Conservation (phyloP, 2,797 vertebrate species). For the Apodemus agrarius region DNA sequence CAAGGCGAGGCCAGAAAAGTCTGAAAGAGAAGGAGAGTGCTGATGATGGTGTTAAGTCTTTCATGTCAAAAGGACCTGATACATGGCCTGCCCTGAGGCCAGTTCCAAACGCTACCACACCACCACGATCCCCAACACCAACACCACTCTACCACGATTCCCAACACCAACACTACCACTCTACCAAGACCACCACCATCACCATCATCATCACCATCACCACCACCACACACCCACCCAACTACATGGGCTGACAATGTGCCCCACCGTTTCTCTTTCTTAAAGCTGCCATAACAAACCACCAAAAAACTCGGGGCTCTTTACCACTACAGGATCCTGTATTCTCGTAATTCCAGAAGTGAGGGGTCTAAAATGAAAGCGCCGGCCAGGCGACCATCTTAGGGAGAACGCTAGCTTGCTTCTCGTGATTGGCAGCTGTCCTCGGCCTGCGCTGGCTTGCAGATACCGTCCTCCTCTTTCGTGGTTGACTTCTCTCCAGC, state of each 20-base stretch:
- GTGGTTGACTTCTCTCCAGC: background rate
- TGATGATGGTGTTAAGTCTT: background rate
- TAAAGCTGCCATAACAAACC: background rate
- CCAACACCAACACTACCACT: background rate
- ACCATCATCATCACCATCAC: background rate
- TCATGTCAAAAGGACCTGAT: background rate
- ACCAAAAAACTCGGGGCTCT: background rate
- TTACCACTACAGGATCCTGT: background rate
- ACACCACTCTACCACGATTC: no score
- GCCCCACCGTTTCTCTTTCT: background rate
- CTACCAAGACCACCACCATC: no score
- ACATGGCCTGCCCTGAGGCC: no score
- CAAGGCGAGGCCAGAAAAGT: background rate
- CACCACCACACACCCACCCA: background rate
- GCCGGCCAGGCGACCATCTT: background rate
- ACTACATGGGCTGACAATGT: background rate
- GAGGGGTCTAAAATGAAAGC: background rate
- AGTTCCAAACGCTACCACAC: background rate
- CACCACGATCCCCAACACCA: background rate
- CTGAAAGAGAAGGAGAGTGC: background rate
- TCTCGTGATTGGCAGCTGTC: background rate
- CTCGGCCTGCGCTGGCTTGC: no score
- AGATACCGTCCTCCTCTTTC: background rate
- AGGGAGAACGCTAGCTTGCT: background rate
- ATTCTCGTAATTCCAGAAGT: background rate